Evolutionary conservation across 2,888 invertebrate genomes (phyloP).

Genomic region (Baronia brevicornis): DNA sequence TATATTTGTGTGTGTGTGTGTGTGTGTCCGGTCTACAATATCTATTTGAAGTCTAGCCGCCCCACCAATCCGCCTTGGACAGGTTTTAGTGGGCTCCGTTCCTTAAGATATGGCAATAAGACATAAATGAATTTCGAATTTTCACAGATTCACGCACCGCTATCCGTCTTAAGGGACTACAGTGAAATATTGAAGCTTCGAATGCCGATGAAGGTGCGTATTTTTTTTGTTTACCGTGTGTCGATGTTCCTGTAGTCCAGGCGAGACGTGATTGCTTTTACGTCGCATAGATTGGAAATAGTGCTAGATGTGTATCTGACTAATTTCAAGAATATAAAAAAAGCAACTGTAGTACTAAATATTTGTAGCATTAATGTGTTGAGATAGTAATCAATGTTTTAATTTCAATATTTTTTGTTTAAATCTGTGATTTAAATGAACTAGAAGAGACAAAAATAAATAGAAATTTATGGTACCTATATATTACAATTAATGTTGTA

Average conservation of each 20-base stretch:
- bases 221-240: not conserved
- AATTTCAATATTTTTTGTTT: not conserved
- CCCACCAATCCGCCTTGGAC: too few species aligned
- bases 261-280: too few species aligned
- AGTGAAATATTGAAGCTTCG: constrained; percentile 93
- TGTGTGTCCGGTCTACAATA: too few species aligned
- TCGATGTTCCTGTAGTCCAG: constrained; percentile 5
- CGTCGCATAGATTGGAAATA: too few species aligned
- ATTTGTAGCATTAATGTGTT: not conserved
- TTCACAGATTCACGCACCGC: constrained; percentile 88
- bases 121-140: too few species aligned
- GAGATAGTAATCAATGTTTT: not conserved
- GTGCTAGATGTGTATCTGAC: too few species aligned
- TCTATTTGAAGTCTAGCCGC: too few species aligned
- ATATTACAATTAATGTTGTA: not conserved
- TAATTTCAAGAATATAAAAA: too few species aligned
- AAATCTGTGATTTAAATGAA: not conserved
- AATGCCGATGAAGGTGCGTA: constrained; percentile 91
- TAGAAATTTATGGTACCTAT: not conserved
- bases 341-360: too few species aligned
- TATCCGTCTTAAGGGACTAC: constrained; percentile 87
- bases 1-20: too few species aligned
- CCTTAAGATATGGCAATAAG: too few species aligned
- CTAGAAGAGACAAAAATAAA: constrained; percentile 1
- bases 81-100: too few species aligned